A percentile compares a stretch with the other conserved stretches of the same genome.
These are phyloP conservation scores for Drosophila nasuta DNA, from an alignment of 1,140 invertebrate species.

Conservation along the genomic window DNA sequence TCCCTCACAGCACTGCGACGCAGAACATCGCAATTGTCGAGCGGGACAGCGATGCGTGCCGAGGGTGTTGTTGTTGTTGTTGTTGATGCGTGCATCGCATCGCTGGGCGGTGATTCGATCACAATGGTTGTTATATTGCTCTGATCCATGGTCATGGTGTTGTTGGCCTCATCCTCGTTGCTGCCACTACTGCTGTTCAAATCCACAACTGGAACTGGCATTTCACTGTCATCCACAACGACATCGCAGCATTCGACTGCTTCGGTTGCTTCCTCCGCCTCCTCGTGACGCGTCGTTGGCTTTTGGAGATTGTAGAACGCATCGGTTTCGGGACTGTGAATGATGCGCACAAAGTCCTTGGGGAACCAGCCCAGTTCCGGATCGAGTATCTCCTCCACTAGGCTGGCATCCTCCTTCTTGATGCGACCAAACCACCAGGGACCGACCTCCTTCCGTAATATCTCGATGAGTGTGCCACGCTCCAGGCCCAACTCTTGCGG, in stretches of 20 bases:
- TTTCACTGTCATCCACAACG: background rate
- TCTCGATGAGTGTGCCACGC: constrained; percentile 77
- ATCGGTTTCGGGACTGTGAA: constrained; percentile 72
- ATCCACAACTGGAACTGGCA: constrained; percentile 47
- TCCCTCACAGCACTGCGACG: constrained; percentile 76
- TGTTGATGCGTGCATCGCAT: background rate
- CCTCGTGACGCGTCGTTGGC: constrained; percentile 6
- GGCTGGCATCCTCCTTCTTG: constrained; percentile 75
- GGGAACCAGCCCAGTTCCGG: constrained; percentile 84
- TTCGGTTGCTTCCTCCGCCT: constrained; percentile 8
- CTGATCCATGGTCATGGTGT: constrained; percentile 65
- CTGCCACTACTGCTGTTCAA: constrained; percentile 11
- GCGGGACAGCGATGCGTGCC: constrained; percentile 45
- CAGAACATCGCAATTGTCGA: constrained; percentile 58
- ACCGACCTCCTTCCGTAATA: constrained; percentile 78
- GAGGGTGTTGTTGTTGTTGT: background rate
- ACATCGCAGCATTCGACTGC: background rate
- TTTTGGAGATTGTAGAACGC: constrained; percentile 59
- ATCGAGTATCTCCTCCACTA: constrained; percentile 71
- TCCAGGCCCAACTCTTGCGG: constrained; percentile 80
- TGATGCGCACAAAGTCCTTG: constrained; percentile 83
- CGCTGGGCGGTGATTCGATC: constrained; percentile 66
- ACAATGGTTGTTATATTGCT: constrained; percentile 81
- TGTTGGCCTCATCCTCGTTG: constrained; percentile 38
- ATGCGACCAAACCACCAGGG: constrained; percentile 84